A percentile compares a stretch with the other conserved stretches of the same genome.
Evolutionary conservation across 2,797 vertebrate species (phyloP).

Genomic region (Phoxinus dragarum): DNA sequence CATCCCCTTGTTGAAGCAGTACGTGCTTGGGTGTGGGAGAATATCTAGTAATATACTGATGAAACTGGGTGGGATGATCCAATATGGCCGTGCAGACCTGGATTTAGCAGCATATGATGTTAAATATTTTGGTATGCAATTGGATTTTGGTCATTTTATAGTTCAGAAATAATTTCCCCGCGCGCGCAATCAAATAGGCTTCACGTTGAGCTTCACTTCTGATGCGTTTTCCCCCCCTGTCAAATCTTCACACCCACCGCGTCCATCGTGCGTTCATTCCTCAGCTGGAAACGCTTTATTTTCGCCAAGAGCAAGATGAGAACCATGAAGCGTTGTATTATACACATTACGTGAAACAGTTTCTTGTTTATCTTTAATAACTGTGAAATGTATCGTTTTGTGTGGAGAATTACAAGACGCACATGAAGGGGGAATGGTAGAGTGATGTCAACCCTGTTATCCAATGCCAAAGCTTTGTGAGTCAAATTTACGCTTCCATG

Average conservation of each 20-base stretch:
- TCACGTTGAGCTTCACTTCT: background rate
- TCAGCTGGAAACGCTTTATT: slow-evolving; percentile 29
- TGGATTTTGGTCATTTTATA: background rate
- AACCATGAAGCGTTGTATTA: background rate
- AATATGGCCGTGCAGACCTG: slow-evolving; percentile 59
- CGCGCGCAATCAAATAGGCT: slow-evolving; percentile 3
- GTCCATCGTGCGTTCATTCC: slow-evolving; percentile 26
- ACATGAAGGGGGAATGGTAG: background rate
- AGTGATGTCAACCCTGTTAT: slow-evolving; percentile 5
- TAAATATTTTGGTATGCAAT: background rate
- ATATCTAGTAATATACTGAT: slow-evolving; percentile 44
- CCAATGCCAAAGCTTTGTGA: slow-evolving; percentile 40
- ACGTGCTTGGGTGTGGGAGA: slow-evolving; percentile 35
- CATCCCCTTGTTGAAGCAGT: slow-evolving; percentile 29
- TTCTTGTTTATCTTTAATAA: background rate
- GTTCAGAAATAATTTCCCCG: background rate
- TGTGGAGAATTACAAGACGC: slow-evolving; percentile 12
- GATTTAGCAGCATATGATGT: slow-evolving; percentile 17
- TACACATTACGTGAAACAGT: background rate
- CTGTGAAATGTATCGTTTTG: background rate
- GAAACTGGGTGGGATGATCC: slow-evolving; percentile 55
- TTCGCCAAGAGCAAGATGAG: slow-evolving; percentile 1
- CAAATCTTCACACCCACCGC: slow-evolving; percentile 28
- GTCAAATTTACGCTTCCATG: slow-evolving; percentile 44
- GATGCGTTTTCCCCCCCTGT: background rate